Percentiles rank a stretch among this genome's conserved stretches.
phyloP scores from a whole-genome alignment of 2,888 invertebrate species.

The Iphiclides podalirius region DNA sequence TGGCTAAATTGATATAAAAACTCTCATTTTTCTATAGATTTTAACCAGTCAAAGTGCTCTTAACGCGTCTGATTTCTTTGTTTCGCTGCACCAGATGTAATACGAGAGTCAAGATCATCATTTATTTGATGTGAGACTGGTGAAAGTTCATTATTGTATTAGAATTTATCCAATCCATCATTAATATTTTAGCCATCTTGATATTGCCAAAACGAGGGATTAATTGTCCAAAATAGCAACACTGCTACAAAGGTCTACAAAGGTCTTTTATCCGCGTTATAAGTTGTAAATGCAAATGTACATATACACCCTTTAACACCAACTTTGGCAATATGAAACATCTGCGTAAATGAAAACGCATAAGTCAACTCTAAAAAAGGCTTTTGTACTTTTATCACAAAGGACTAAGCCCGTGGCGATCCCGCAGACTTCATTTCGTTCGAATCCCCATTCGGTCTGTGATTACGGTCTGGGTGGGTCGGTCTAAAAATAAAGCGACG shows the following conservation, averaged over 20 bases:
- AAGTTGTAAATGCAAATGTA: background rate
- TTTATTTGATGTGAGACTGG: too few relatives aligned
- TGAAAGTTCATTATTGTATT: too few relatives aligned
- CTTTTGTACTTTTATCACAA: slow-evolving; percentile 24
- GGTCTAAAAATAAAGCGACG: slow-evolving; percentile 56
- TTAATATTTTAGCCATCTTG: too few relatives aligned
- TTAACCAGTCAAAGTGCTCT: too few relatives aligned
- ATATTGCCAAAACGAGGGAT: too few relatives aligned
- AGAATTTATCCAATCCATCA: too few relatives aligned
- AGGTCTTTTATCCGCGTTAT: background rate
- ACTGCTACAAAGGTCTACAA: background rate
- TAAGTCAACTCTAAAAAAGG: slow-evolving; percentile 14
- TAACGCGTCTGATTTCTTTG: too few relatives aligned
- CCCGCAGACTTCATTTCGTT: slow-evolving; percentile 25
- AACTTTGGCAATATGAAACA: slow-evolving; percentile 6
- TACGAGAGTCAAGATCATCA: too few relatives aligned
- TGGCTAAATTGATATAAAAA: too few relatives aligned
- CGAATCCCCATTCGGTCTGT: slow-evolving; percentile 38
- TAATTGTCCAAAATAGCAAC: background rate
- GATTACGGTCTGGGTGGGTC: slow-evolving; percentile 50
- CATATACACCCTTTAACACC: slow-evolving; percentile 6
- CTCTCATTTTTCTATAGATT: too few relatives aligned
- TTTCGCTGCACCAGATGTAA: too few relatives aligned
- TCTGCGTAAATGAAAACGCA: slow-evolving; percentile 15
- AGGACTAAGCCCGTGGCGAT: slow-evolving; percentile 24